These are phyloP conservation scores for Myioborus melanocephalus DNA, from an alignment of 2,797 vertebrate genomes.

Conservation along the genomic window DNA sequence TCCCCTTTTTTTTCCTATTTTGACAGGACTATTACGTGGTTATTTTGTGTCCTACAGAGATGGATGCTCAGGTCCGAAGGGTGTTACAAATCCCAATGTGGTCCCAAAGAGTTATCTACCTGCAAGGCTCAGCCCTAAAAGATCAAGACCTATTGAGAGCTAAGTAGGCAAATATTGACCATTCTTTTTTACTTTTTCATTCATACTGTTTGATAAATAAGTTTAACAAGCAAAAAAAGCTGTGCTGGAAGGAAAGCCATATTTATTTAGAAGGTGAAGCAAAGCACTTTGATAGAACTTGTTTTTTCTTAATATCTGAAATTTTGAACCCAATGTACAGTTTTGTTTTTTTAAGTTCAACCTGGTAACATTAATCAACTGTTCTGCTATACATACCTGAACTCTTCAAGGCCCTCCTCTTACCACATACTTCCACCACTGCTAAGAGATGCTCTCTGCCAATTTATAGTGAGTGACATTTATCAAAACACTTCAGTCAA, in stretches of 20 bases:
- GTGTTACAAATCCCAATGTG: conserved; percentile 85
- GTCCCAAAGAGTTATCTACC: conserved; percentile 84
- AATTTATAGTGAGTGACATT: background rate
- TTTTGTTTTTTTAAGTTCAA: background rate
- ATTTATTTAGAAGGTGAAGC: background rate
- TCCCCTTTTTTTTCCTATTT: background rate
- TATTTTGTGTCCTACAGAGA: conserved; percentile 83
- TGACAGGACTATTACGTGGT: conserved; percentile 83
- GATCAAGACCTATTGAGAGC: conserved; percentile 84
- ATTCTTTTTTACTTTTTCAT: background rate
- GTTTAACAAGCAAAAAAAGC: background rate
- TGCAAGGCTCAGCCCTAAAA: conserved; percentile 83
- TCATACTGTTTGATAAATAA: background rate
- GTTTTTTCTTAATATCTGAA: background rate
- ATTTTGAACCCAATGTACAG: background rate
- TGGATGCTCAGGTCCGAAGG: conserved; percentile 83
- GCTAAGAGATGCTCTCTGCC: background rate
- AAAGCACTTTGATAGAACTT: background rate
- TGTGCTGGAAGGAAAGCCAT: background rate
- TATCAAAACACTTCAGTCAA: conserved; percentile 5
- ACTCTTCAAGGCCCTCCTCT: background rate
- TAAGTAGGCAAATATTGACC: conserved; percentile 73
- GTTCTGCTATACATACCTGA: background rate
- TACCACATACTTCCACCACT: background rate
- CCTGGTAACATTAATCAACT: background rate